phyloP scores from a whole-genome alignment of 2,113 vertebrate species.

The Xiphophorus couchianus region DNA sequence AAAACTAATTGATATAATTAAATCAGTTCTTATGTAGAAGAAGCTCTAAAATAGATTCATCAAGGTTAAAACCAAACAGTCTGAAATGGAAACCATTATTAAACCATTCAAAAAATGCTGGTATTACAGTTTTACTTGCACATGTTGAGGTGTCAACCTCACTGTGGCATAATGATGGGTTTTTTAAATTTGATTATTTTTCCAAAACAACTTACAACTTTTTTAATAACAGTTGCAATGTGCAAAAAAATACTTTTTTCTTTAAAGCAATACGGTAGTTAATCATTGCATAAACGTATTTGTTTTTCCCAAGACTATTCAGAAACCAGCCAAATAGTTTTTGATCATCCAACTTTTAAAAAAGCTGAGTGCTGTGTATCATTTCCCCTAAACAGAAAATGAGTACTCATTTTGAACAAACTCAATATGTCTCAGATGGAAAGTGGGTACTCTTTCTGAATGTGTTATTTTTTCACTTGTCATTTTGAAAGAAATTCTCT shows the following conservation, averaged over 20 bases:
- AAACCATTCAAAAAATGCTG: no score
- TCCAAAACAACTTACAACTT: background rate
- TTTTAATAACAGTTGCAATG: background rate
- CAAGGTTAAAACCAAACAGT: no score
- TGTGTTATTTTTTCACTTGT: slow-evolving; percentile 27
- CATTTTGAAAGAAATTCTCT: slow-evolving; percentile 18
- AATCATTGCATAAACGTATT: background rate
- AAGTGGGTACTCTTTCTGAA: slow-evolving; percentile 12
- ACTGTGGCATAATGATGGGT: background rate
- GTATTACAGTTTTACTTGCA: no score
- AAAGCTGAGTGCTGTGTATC: background rate
- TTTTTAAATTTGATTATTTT: background rate
- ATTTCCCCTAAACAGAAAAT: background rate
- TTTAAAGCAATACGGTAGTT: background rate
- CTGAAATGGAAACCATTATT: no score
- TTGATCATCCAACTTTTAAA: background rate
- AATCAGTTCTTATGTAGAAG: no score
- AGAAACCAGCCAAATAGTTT: background rate
- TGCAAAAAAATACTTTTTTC: background rate
- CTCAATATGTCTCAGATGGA: slow-evolving; percentile 4
- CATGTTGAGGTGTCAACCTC: no score
- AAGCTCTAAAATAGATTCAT: no score
- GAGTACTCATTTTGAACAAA: background rate
- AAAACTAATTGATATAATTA: no score
- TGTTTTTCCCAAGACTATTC: background rate